A percentile compares a stretch with the other conserved stretches of the same genome.
Evolutionary conservation across 2,113 vertebrate genomes (phyloP).

Genomic region (Maccullochella peelii): DNA sequence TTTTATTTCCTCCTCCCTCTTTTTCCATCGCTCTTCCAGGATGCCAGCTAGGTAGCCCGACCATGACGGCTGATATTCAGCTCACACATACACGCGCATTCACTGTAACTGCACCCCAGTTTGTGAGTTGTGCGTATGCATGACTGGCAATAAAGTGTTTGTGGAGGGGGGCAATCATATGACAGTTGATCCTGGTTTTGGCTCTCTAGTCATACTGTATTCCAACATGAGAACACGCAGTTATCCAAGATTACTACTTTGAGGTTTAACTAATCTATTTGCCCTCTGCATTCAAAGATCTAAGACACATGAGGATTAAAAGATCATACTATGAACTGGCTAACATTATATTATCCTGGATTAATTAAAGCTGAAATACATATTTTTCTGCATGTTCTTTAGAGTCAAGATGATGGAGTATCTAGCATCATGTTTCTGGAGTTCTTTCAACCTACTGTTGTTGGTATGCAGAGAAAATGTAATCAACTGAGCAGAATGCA

Average conservation of each 20-base stretch:
- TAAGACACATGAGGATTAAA: slow-evolving; percentile 36
- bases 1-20: slow-evolving; percentile 25
- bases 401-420: neutral
- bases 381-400: slow-evolving; percentile 5
- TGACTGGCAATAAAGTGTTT: neutral
- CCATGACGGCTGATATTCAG: slow-evolving; percentile 30
- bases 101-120: neutral
- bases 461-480: neutral
- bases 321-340: slow-evolving; percentile 22
- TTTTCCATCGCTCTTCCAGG: slow-evolving; percentile 29
- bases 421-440: neutral
- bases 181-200: slow-evolving; percentile 1
- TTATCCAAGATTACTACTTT: slow-evolving; percentile 28
- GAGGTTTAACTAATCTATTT: slow-evolving; percentile 39
- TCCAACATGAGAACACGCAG: neutral
- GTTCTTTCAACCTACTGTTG: neutral
- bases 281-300: slow-evolving; percentile 20
- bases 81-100: neutral
- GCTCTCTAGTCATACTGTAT: slow-evolving; percentile 10
- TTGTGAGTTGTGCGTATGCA: neutral
- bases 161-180: too few species aligned
- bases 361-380: slow-evolving; percentile 25
- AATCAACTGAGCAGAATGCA: neutral
- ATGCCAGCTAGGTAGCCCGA: slow-evolving; percentile 24
- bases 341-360: slow-evolving; percentile 35